These are phyloP conservation scores for Drosophila sucinea DNA, from an alignment of 1,140 invertebrate species.

Conservation along the genomic window DNA sequence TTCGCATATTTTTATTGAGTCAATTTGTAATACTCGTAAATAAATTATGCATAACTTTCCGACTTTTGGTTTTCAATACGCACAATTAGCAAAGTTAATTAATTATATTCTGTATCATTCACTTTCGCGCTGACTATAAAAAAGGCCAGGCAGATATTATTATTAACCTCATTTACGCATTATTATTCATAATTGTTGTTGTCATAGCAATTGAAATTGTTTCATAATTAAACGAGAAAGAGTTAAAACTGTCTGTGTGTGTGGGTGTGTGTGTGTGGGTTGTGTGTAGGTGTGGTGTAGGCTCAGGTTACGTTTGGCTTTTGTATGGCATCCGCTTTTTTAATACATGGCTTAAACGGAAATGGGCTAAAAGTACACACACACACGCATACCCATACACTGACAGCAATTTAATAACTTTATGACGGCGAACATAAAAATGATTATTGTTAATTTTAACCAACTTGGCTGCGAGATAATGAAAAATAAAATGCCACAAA, in stretches of 20 bases:
- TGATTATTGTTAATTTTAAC: constrained; percentile 70
- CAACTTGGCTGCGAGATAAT: constrained; percentile 38
- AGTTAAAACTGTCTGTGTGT: constrained; percentile 8
- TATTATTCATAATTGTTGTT: constrained; percentile 13
- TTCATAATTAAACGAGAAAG: constrained; percentile 1
- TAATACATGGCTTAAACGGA: constrained; percentile 62
- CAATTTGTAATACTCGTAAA: neutral
- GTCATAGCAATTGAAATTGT: constrained; percentile 11
- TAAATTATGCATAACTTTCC: neutral
- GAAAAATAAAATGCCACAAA: constrained; percentile 64
- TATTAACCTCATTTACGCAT: constrained; percentile 5
- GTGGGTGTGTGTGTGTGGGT: neutral
- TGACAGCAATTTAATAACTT: constrained; percentile 64
- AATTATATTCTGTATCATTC: neutral
- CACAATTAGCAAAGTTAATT: neutral
- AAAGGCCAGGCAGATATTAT: neutral
- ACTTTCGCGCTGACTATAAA: neutral
- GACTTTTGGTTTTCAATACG: neutral
- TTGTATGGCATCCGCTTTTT: constrained; percentile 44
- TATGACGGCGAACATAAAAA: constrained; percentile 58
- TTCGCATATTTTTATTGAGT: neutral
- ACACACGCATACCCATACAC: constrained; percentile 16
- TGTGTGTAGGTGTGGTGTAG: neutral
- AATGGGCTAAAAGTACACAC: constrained; percentile 43
- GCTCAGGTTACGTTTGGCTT: constrained; percentile 12